These are phyloP conservation scores for Micropoecilia bifurca DNA, from an alignment of 2,797 vertebrate genomes.

Conservation along the genomic window DNA sequence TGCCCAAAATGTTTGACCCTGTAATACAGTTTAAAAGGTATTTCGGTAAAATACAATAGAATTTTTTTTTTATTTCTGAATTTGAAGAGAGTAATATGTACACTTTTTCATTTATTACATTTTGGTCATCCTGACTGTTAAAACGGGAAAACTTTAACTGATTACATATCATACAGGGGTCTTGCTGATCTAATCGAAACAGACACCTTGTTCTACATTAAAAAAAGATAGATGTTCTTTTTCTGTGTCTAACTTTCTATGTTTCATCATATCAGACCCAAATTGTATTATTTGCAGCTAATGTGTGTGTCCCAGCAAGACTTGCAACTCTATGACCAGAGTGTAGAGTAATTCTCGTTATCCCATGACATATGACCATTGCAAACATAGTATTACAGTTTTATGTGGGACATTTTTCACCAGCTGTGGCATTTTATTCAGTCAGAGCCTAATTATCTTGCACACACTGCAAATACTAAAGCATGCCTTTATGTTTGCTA, in stretches of 20 bases:
- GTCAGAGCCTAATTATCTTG: background rate
- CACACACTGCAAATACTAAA: background rate
- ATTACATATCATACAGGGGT: background rate
- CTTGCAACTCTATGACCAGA: background rate
- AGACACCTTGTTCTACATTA: background rate
- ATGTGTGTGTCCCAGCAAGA: background rate
- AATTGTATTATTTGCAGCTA: background rate
- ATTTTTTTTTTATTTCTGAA: background rate
- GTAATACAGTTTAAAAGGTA: background rate
- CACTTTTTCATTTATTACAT: background rate
- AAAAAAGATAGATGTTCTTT: background rate
- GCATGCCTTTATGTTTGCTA: background rate
- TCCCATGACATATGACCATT: background rate
- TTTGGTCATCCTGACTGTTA: background rate
- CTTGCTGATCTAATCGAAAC: background rate
- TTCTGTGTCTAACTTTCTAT: background rate
- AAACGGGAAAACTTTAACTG: background rate
- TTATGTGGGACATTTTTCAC: slow-evolving; percentile 5
- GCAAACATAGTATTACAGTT: background rate
- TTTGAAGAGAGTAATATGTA: background rate
- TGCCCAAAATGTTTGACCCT: background rate
- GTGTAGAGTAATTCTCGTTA: background rate
- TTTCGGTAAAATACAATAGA: background rate
- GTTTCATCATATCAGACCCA: background rate
- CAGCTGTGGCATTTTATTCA: background rate